Evolutionary conservation across 2,113 vertebrate genomes (phyloP).

Genomic region (Megaptera novaeangliae): DNA sequence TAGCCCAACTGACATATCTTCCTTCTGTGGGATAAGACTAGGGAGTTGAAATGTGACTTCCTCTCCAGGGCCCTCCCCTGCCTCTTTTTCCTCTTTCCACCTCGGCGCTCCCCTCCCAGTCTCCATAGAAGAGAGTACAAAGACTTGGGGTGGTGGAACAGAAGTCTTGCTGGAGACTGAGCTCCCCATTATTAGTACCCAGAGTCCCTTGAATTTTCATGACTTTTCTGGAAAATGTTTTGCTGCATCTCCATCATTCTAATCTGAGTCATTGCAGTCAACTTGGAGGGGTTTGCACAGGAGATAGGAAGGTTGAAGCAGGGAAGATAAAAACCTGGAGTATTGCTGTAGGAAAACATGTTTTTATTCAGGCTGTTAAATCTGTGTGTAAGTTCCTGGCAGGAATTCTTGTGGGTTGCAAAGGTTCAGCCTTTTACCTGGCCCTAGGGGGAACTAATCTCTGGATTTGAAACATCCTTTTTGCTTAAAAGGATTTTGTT

Average conservation of each 20-base stretch:
- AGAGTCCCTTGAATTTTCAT: conserved; percentile 17
- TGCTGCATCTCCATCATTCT: background rate
- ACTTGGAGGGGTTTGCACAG: background rate
- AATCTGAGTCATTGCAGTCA: background rate
- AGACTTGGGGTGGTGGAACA: background rate
- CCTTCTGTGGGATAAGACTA: background rate
- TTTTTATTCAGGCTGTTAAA: background rate
- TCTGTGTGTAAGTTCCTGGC: background rate
- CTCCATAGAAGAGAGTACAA: background rate
- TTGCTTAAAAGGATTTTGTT: conserved; percentile 52
- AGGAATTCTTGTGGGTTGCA: conserved; percentile 23
- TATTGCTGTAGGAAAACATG: background rate
- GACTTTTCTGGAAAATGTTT: background rate
- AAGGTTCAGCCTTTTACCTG: conserved; percentile 45
- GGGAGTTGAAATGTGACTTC: background rate
- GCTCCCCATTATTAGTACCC: background rate
- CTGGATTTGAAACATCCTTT: conserved; percentile 45
- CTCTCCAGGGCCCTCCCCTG: background rate
- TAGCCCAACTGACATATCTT: background rate
- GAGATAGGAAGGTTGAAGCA: conserved; percentile 10
- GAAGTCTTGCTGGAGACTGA: background rate
- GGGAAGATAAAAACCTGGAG: background rate
- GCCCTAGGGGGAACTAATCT: background rate
- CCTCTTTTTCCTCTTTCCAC: background rate
- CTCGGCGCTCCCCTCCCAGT: background rate